Conservation (phyloP, 2,113 vertebrate species). For the Nymphicus hollandicus region DNA sequence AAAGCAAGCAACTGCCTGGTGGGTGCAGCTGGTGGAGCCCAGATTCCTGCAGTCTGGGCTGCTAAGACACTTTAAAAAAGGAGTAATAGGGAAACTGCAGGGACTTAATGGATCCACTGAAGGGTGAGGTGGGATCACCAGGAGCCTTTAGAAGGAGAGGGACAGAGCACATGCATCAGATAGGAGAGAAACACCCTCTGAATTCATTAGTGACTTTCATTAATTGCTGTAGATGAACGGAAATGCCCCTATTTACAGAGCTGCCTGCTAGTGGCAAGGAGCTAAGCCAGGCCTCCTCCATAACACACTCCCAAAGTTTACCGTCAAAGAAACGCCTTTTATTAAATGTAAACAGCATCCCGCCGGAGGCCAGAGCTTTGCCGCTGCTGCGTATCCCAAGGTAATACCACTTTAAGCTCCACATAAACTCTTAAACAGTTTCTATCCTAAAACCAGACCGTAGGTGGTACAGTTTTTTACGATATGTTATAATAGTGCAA, state of each 20-base stretch:
- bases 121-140: background rate
- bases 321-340: slow-evolving; percentile 66
- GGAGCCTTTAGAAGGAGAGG: background rate
- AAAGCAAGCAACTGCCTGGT: background rate
- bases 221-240: background rate
- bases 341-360: slow-evolving; percentile 76
- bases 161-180: background rate
- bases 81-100: background rate
- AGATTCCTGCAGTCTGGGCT: background rate
- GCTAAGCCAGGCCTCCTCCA: background rate
- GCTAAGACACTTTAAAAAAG: background rate
- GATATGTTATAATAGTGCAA: slow-evolving; percentile 99
- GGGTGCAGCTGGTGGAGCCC: background rate
- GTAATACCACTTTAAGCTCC: slow-evolving; percentile 83
- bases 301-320: slow-evolving; percentile 68
- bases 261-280: background rate
- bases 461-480: slow-evolving; percentile 95
- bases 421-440: slow-evolving; percentile 82
- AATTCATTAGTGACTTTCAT: background rate
- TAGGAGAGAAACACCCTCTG: background rate
- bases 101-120: background rate
- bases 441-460: slow-evolving; percentile 89
- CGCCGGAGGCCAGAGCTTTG: slow-evolving; percentile 68
- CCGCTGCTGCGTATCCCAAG: slow-evolving; percentile 72
- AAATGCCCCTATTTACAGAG: background rate